Evolutionary conservation across 2,797 vertebrate species (phyloP).

Genomic region (Picus viridis): DNA sequence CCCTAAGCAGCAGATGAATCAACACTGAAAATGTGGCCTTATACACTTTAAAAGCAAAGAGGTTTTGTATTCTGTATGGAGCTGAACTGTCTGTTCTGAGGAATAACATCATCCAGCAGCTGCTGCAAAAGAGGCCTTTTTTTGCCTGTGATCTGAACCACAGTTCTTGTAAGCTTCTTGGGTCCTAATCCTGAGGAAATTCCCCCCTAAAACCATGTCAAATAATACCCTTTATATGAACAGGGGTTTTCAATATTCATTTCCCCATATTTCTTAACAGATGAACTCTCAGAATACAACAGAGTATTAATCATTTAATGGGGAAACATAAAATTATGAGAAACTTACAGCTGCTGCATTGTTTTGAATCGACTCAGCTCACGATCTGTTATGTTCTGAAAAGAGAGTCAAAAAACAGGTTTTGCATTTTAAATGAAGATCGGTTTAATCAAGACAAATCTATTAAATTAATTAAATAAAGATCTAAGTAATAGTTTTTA

Average conservation of each 20-base stretch:
- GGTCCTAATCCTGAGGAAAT: neutral
- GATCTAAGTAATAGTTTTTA: neutral
- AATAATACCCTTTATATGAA: neutral
- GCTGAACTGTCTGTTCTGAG: neutral
- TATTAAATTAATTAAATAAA: neutral
- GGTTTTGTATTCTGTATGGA: neutral
- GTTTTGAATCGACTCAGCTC: conserved; percentile 84
- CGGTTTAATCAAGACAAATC: neutral
- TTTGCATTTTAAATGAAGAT: neutral
- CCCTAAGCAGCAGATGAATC: neutral
- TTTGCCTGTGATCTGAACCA: neutral
- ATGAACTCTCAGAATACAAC: neutral
- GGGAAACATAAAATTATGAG: neutral
- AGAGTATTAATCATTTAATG: neutral
- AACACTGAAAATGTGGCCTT: neutral
- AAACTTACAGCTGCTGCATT: conserved; percentile 86
- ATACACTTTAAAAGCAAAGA: neutral
- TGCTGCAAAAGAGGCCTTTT: neutral
- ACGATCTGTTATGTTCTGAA: conserved; percentile 81
- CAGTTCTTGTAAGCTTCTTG: neutral
- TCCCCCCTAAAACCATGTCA: neutral
- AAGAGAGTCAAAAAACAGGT: neutral
- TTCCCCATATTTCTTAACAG: conserved; percentile 13
- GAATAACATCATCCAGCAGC: neutral
- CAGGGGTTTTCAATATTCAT: neutral